Evolutionary conservation across 2,888 invertebrate genomes (phyloP).

Genomic region (Watsonalla binaria): DNA sequence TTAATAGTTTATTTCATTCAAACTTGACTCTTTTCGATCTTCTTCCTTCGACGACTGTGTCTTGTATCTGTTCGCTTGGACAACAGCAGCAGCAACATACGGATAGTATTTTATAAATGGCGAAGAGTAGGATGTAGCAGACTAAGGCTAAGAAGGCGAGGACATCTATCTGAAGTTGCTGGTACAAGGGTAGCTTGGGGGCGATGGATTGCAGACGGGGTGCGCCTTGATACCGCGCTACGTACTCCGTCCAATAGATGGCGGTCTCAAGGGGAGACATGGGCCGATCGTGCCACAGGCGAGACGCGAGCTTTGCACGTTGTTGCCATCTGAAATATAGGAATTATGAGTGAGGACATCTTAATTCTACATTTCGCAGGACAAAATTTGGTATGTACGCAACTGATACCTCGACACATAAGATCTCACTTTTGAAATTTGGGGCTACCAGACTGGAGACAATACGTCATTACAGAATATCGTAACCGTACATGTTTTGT

Average conservation of each 20-base stretch:
- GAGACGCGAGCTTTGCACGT: slow-evolving; percentile 62
- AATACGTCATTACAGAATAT: too few species aligned
- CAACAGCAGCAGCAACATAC: slow-evolving; percentile 59
- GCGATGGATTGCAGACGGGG: slow-evolving; percentile 58
- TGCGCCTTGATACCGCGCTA: slow-evolving; percentile 65
- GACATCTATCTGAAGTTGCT: slow-evolving; percentile 64
- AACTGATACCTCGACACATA: too few species aligned
- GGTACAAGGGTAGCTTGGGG: slow-evolving; percentile 53
- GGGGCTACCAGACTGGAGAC: too few species aligned
- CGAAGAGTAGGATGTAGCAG: slow-evolving; percentile 48
- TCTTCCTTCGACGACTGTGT: slow-evolving; percentile 38
- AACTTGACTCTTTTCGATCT: slow-evolving; percentile 65
- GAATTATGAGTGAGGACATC: too few species aligned
- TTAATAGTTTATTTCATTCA: slow-evolving; percentile 35
- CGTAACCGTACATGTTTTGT: too few species aligned
- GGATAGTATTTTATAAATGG: slow-evolving; percentile 52
- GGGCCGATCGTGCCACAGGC: slow-evolving; percentile 74
- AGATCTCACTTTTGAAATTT: too few species aligned
- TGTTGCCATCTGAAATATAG: slow-evolving; percentile 52
- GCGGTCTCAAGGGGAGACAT: slow-evolving; percentile 74
- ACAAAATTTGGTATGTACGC: too few species aligned
- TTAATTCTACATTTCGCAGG: too few species aligned
- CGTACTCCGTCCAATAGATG: slow-evolving; percentile 80
- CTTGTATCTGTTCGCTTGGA: slow-evolving; percentile 28
- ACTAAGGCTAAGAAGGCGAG: slow-evolving; percentile 56